Evolutionary conservation across 2,888 invertebrate genomes (phyloP).

Genomic region (Cremastinae sp.): DNA sequence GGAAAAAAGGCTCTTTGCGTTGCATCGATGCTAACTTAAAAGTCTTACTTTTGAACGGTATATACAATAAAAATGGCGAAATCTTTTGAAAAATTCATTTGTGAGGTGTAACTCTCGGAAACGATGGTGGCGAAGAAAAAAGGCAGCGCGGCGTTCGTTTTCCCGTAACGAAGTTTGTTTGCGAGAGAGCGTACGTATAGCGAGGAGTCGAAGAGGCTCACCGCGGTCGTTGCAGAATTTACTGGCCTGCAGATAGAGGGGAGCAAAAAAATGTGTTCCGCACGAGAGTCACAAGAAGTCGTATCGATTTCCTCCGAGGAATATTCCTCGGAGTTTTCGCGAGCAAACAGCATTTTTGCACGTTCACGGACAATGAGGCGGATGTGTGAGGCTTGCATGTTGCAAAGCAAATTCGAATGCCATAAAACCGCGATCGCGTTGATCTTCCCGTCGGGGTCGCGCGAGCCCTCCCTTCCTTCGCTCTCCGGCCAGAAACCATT

Average conservation of each 20-base stretch:
- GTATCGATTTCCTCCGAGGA: conserved; percentile 54
- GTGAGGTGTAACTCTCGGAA: not conserved
- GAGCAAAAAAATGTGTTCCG: not conserved
- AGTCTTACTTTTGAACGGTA: no score
- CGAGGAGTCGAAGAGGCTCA: conserved; percentile 5
- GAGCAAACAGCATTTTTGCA: conserved; percentile 7
- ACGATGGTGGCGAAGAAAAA: not conserved
- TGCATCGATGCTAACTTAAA: no score
- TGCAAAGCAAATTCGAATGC: conserved; percentile 56
- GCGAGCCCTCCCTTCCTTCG: no score
- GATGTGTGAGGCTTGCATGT: conserved; percentile 49
- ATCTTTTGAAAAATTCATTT: not conserved
- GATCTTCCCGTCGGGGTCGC: not conserved
- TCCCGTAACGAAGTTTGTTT: conserved; percentile 16
- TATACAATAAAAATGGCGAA: no score
- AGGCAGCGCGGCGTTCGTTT: not conserved
- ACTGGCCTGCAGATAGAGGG: conserved; percentile 8
- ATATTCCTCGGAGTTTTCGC: conserved; percentile 37
- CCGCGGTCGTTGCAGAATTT: conserved; percentile 10
- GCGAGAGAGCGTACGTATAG: not conserved
- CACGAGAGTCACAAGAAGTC: conserved; percentile 23
- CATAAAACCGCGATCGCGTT: conserved; percentile 46
- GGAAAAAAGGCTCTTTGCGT: no score
- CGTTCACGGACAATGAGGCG: not conserved
- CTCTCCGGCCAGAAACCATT: no score